A percentile compares a stretch with the other conserved stretches of the same genome.
These are phyloP conservation scores for Struthio camelus DNA, from an alignment of 2,113 vertebrate genomes.

Conservation along the genomic window DNA sequence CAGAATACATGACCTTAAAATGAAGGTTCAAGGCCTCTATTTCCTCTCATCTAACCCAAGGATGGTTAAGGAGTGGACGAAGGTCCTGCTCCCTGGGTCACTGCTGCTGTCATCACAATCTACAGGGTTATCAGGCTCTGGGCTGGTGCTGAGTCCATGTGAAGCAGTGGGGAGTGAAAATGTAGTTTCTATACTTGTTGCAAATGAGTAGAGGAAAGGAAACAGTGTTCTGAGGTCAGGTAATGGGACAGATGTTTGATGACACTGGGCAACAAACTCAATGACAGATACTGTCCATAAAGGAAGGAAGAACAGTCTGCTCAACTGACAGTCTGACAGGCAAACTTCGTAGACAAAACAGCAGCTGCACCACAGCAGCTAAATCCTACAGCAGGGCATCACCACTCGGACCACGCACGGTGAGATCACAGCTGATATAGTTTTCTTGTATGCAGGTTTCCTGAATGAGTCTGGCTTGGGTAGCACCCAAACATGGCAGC, in stretches of 20 bases:
- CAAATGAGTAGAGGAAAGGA: neutral
- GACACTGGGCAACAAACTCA: neutral
- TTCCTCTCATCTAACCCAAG: too few relatives aligned
- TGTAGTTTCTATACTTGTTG: neutral
- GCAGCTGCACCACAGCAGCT: neutral
- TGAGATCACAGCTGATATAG: neutral
- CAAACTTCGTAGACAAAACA: neutral
- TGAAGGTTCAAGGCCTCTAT: neutral
- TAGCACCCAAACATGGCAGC: neutral
- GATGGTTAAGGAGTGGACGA: neutral
- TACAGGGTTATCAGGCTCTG: neutral
- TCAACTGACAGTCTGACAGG: neutral
- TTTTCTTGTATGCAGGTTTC: neutral
- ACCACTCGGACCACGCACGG: neutral
- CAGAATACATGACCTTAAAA: too few relatives aligned
- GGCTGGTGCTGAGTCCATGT: neutral
- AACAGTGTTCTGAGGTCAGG: neutral
- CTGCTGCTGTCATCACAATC: neutral
- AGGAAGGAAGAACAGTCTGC: neutral
- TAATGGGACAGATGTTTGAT: neutral
- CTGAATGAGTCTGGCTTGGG: neutral
- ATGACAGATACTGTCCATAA: neutral
- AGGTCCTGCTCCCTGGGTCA: neutral
- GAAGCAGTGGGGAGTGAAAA: neutral
- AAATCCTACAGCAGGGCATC: neutral